Evolutionary conservation across 2,113 vertebrate species (phyloP).

Genomic region (Glaucidium brasilianum): DNA sequence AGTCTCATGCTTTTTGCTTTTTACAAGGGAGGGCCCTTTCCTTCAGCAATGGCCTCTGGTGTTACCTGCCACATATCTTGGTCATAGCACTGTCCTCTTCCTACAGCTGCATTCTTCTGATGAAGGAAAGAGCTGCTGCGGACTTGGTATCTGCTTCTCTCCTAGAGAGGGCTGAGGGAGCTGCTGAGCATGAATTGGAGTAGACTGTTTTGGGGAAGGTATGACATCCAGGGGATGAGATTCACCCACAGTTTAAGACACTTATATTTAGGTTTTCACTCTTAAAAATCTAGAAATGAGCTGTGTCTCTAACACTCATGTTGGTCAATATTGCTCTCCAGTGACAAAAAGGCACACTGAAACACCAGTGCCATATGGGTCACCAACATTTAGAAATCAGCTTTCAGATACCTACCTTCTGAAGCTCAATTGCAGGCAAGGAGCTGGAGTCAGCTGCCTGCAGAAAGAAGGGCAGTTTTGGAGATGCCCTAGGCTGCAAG

Average conservation of each 20-base stretch:
- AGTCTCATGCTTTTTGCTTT: neutral
- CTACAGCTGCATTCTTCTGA: neutral
- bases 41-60: neutral
- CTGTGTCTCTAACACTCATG: neutral
- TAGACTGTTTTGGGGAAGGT: neutral
- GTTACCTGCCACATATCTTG: neutral
- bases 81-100: neutral
- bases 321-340: neutral
- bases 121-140: neutral
- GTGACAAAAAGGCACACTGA: neutral
- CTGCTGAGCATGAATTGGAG: neutral
- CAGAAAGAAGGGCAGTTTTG: neutral
- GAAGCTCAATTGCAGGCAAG: neutral
- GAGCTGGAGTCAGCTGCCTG: neutral
- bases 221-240: neutral
- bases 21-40: neutral
- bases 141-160: neutral
- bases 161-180: neutral
- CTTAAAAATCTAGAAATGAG: neutral
- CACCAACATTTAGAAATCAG: neutral
- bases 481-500: neutral
- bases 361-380: neutral
- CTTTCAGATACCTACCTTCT: neutral
- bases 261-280: neutral
- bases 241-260: neutral